Base-by-base conservation (phyloP, 2,888 invertebrate species). In the Resseliella maxima region DNA sequence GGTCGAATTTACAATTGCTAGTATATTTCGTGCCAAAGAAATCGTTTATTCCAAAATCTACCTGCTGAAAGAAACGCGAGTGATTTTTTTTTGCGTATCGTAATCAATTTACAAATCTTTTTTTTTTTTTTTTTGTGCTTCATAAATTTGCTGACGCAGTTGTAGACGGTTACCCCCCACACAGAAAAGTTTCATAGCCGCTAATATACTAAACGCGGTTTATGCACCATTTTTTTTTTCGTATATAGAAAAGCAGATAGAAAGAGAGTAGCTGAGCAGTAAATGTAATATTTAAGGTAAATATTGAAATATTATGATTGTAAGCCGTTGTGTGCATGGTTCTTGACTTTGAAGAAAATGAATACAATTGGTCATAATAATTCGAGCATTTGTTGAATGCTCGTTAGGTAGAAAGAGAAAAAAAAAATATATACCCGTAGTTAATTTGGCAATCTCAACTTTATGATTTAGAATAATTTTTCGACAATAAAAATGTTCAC, bases 41-140 rank as follows among this genome's bases (percentile, higher is more conserved):
- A 27, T 31, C 24, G 59, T 5, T 50, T 18, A 50, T 50, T 50
- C 8, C 18, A 35, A 15, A 72, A 72, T 35, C 31, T 72, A 72
- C 72, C 72, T 31, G 15, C 72, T n/a, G 5, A 24, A 6, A 50
- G 18, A 18, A 2, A 18, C 6, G 15, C 72, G 72, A 12, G 15
- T 10, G 12, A 1, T 72, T 18, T 31, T 31, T 31, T 27, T 72
- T 72, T 31, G 72, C 15, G 21, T 15, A 35, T 72, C 18, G 72
- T 72, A 72, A 31, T 72, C 72, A 72, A 31, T 72, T 72, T 72
- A 72, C 12, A 72, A 72, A 72, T 72, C 72, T 72, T 72, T 59
- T 72, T 72, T 59, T 41, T 41, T 41, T 41, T 5, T 41, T 41
- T 41, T 41, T 41, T 5, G 5, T 35, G 72, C 1, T 72, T 72